phyloP scores from a whole-genome alignment of 2,113 vertebrate genomes.

The Cheilinus undulatus region DNA sequence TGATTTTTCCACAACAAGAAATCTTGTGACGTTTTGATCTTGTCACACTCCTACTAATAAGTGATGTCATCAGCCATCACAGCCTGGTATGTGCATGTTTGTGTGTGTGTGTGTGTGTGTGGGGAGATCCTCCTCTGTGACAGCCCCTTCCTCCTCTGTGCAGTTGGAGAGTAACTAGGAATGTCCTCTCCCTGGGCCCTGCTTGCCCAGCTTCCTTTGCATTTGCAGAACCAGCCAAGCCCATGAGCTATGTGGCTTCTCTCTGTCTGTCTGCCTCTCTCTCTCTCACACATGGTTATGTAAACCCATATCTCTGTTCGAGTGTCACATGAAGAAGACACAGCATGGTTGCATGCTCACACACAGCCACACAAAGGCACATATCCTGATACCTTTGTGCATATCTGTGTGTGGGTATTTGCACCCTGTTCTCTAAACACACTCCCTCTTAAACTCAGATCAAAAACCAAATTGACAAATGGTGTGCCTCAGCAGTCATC shows the following conservation, averaged over 20 bases:
- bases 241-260: conserved; percentile 33
- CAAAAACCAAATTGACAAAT: conserved; percentile 25
- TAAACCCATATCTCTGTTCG: conserved; percentile 10
- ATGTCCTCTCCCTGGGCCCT: conserved; percentile 63
- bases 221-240: conserved; percentile 39
- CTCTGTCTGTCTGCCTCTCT: neutral
- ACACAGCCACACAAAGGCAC: neutral
- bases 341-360: neutral
- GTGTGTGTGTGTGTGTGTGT: no score
- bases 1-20: no score
- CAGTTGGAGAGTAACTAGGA: conserved; percentile 47
- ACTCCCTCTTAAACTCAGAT: conserved; percentile 7
- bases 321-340: conserved; percentile 28
- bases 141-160: conserved; percentile 27
- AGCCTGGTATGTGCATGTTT: conserved; percentile 15
- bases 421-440: neutral
- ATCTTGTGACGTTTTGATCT: no score
- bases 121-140: conserved; percentile 54
- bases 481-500: conserved; percentile 30
- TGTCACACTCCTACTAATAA: no score
- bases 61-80: conserved; percentile 70
- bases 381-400: neutral
- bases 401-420: conserved; percentile 17
- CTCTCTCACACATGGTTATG: conserved; percentile 19
- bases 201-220: conserved; percentile 40